Evolutionary conservation across 1,140 invertebrate species (phyloP), one percentile per base, ranked within the genome.

Genomic region (Drosophila tani): DNA sequence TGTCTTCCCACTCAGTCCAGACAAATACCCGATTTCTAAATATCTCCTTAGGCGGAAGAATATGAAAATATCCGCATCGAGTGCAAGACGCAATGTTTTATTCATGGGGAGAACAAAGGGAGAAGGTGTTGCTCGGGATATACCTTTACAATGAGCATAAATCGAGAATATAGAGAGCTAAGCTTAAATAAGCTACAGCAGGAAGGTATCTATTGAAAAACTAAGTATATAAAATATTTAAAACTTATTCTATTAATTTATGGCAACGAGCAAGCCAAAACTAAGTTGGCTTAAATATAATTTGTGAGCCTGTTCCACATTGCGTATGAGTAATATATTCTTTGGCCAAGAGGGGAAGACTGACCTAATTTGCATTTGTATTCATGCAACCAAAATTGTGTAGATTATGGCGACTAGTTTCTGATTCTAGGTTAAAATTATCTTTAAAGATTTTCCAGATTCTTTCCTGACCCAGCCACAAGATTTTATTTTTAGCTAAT

Each of bases 31-130:
- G 40, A 70, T 71, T 71, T 70, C 35, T n/a, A 57, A 27, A 29
- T 58, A 41, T 47, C 15, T 71, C 66, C 69, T 58, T 41, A 40
- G 49, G 69, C 24, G 21, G 43, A 50, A 29, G 41, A 71, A 71
- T 73, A 71, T 59, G 59, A 73, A 49, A 59, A 71, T 58, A 7
- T 70, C 15, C 6, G 24, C 17, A 27, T 40, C 29, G 32, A 64
- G n/a, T 40, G 45, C 35, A 40, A n/a, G 19, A 51, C n/a, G 15
- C 17, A 14, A 69, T 71, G 69, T 71, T 71, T 70, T 70, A 71
- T 70, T 70, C 69, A 71, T 71, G 29, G 3, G 6, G 12, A 15
- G 12, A 24, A 9, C 24, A 5, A 17, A 17, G 17, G 40, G 8
- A 24, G 11, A 32, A 40, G 17, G 24, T 69, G 32, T 46, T 38